These are phyloP conservation scores for Solen grandis DNA, from an alignment of 1,140 invertebrate genomes.

Conservation along the genomic window DNA sequence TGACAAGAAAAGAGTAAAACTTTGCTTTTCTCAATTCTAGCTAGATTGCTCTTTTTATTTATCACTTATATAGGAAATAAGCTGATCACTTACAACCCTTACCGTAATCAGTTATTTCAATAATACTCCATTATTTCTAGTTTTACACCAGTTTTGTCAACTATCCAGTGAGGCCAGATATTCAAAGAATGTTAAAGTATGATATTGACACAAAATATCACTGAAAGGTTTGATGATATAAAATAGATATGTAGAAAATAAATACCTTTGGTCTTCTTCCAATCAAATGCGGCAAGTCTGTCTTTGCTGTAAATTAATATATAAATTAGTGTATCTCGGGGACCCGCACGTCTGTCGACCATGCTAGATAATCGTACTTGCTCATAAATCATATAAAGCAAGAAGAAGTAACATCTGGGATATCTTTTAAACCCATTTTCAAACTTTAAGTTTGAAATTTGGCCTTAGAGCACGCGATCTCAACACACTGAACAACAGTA, in stretches of 20 bases:
- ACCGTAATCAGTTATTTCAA: background rate
- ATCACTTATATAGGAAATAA: background rate
- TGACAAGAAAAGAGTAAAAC: too few species aligned
- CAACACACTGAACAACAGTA: too few species aligned
- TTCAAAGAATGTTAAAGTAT: background rate
- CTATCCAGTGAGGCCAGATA: background rate
- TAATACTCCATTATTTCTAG: background rate
- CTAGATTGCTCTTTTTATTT: too few species aligned
- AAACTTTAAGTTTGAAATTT: too few species aligned
- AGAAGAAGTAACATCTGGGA: too few species aligned
- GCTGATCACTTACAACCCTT: background rate
- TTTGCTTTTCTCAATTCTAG: too few species aligned
- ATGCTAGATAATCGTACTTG: too few species aligned
- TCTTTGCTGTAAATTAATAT: constrained; percentile 4
- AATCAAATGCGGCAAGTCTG: background rate
- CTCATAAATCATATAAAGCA: too few species aligned
- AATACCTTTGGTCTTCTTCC: background rate
- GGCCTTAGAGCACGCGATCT: too few species aligned
- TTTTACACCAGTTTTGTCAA: background rate
- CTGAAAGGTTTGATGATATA: background rate
- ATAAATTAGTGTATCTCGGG: too few species aligned
- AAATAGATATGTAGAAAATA: background rate
- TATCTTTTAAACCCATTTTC: too few species aligned
- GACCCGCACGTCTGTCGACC: too few species aligned
- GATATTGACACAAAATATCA: background rate